phyloP scores from a whole-genome alignment of 23 tunicate species.

The Pegea sp. region DNA sequence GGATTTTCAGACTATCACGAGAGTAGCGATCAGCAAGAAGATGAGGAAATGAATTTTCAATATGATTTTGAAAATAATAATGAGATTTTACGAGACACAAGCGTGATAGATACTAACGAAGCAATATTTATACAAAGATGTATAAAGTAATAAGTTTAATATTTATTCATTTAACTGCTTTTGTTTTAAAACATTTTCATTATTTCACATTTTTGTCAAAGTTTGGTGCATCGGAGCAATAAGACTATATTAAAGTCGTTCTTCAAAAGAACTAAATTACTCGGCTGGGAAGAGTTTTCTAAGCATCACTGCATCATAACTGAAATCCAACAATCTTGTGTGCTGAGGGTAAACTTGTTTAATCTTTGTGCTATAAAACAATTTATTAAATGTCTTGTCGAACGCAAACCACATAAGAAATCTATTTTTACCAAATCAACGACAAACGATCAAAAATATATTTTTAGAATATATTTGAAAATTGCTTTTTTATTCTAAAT shows the following conservation, averaged over 20 bases:
- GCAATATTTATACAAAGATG: not conserved
- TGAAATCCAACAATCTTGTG: not conserved
- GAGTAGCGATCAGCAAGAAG: not conserved
- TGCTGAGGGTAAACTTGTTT: not conserved
- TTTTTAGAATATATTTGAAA: too few relatives aligned
- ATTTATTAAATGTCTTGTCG: too few relatives aligned
- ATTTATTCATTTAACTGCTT: too few relatives aligned
- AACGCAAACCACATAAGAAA: too few relatives aligned
- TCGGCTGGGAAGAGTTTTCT: constrained; percentile 1
- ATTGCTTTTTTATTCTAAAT: too few relatives aligned
- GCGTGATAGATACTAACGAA: not conserved
- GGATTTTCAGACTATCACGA: constrained; percentile 1
- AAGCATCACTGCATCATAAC: not conserved
- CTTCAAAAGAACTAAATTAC: not conserved
- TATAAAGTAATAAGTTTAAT: not conserved
- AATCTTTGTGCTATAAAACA: too few relatives aligned
- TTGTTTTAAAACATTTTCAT: not conserved
- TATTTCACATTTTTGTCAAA: not conserved
- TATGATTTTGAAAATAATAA: not conserved
- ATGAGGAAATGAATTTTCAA: not conserved
- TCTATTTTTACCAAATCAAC: too few relatives aligned
- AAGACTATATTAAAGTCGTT: not conserved
- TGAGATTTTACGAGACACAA: not conserved
- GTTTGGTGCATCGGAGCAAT: not conserved
- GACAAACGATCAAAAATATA: too few relatives aligned